Base-by-base conservation (phyloP, 2,113 vertebrate species). In the Lagopus muta region DNA sequence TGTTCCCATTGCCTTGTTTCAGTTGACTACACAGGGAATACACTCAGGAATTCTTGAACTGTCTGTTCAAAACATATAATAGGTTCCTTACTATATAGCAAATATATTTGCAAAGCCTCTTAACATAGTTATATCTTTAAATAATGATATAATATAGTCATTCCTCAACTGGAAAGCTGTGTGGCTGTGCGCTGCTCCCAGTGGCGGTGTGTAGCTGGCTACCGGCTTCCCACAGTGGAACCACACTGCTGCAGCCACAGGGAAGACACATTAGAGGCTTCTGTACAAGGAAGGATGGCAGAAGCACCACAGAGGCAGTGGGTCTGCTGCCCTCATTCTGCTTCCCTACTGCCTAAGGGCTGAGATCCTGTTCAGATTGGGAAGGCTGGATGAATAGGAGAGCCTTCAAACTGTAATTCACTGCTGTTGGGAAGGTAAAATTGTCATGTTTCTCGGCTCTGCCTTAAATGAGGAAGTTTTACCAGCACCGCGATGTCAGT, bases 351-450 rank as follows among this genome's bases (percentile, higher is more conserved):
- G 48, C 64, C 82, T 79, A 67, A 86, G 83, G 36, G 52, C 65
- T 28, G 19, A 16, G 48, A 42, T 54, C 55, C 36, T 42, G 70
- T 75, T 55, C 71, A 52, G 27, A 40, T 61, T 27, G 52, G 73
- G 71, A 74, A 90, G 55, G 45, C 57, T 50, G 66, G 40, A 20
- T 40, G 50, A 60, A 64, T 0, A 0, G 11, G 22, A 42, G 32
- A 72, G 30, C 32, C 27, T 30, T 40, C 45, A 45, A 7, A 34
- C 50, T 16, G 38, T 80, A 69, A 60, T 9, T 28, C 22, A 3
- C 38, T 48, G 28, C 3, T 0, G 20, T 1, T 1, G 0, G 25
- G 18, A 10, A 0, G 0, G 61, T 58, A 45, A 85, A 81, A 66
- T 30, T 20, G 54, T 16, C 36, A 28, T 5, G 2, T 30, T 71